Evolutionary conservation across 30 jellyfish, hydroid and myxozoan species (phyloP), one percentile per base, ranked within the genome.

Genomic region (Turritopsis dohrnii): DNA sequence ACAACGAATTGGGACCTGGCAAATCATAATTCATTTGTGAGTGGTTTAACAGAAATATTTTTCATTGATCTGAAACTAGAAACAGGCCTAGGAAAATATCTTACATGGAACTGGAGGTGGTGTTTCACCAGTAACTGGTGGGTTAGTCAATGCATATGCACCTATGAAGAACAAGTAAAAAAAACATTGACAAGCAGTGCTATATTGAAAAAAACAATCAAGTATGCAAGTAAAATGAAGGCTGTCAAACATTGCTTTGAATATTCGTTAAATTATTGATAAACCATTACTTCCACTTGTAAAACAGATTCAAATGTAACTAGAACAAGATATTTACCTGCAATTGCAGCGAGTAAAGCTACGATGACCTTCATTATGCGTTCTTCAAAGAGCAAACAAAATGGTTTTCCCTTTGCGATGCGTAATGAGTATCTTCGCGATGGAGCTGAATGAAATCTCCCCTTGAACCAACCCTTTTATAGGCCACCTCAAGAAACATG

Each of bases 21-120:
- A 69, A 8, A 17, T 69, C 28, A 1, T 0, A 69, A 69, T 7
- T 69, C 8, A 69, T 18, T 0, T 60, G 73, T 69, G 30, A 27
- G 28, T 69, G 77, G 9, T 7, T 0, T 0, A 19, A 69, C 0
- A 21, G 19, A 9, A 19, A n/a, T 7, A 9, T 23, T n/a, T 19
- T 69, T n/a, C 16, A n/a, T 69, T 0, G 22, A n/a, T 0, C 8
- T 69, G 19, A 1, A 7, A 19, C 1, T 69, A 7, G 19, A 69
- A 69, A 9, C 4, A 69, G 77, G 30, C 16, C 9, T 16, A 69
- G 9, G 16, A n/a, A n/a, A n/a, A 19, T 69, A 69, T n/a, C 77
- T 69, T 69, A 69, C 77, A 69, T n/a, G 77, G 30, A 0, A 69
- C 8, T 69, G 77, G 77, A 0, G 77, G 77, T 7, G 77, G 77